These are phyloP conservation scores for Albula glossodonta DNA, from an alignment of 2,113 vertebrate genomes.

Conservation along the genomic window DNA sequence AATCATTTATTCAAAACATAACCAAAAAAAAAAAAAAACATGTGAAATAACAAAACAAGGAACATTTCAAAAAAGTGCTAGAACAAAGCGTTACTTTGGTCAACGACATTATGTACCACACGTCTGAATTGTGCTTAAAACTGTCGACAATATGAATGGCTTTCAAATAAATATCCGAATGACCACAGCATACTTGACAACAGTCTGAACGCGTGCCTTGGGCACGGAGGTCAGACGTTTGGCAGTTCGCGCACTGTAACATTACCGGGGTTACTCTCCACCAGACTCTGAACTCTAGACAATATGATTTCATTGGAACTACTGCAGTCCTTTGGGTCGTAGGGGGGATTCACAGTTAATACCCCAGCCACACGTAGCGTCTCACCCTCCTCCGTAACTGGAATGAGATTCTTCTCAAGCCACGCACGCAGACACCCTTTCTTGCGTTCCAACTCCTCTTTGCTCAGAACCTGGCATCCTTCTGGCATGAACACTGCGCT, in stretches of 20 bases:
- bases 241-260: neutral
- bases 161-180: neutral
- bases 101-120: neutral
- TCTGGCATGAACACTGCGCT: conserved; percentile 55
- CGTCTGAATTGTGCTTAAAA: neutral
- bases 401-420: conserved; percentile 86
- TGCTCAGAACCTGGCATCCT: conserved; percentile 49
- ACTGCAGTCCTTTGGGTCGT: conserved; percentile 81
- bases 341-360: conserved; percentile 81
- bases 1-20: neutral
- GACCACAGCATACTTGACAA: neutral
- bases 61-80: neutral
- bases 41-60: neutral
- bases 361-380: conserved; percentile 78
- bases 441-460: conserved; percentile 66
- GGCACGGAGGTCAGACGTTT: neutral
- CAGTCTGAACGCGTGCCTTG: neutral
- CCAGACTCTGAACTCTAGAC: conserved; percentile 80
- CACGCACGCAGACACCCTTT: conserved; percentile 69
- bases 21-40: neutral
- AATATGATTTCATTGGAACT: conserved; percentile 90
- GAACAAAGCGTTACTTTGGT: neutral
- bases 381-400: conserved; percentile 70
- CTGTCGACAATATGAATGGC: neutral
- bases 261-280: conserved; percentile 64